Base-by-base conservation (phyloP, 2,888 invertebrate species). In the Pecten maximus region DNA sequence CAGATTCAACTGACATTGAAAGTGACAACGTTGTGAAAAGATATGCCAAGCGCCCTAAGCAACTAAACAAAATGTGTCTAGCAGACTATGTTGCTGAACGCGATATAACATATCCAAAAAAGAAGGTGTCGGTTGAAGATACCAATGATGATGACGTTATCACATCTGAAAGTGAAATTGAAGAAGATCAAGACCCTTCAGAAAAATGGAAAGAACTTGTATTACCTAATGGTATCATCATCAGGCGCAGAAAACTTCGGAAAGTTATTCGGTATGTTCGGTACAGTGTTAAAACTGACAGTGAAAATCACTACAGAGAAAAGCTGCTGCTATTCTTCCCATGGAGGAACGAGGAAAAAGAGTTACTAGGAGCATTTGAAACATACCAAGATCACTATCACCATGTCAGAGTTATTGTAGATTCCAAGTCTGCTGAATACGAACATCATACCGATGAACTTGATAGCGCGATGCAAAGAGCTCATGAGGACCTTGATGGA, bases 311-410 rank as follows among this genome's bases (percentile, higher is more conserved):
- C n/a, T n/a, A n/a, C n/a, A n/a, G n/a, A n/a, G 91, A 92, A 87
- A 92, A 90, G 90, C 87, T 91, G 4, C 74, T 92, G 19, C 48
- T 91, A 40, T 92, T 90, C 90, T 39, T 88, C n/a, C 92, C 92
- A 50, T 91, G 92, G 91, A 74, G 91, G 88, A 89, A 91, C 88
- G 91, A 92, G 88, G 48, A 44, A n/a, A 54, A 19, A 35, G 92
- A 92, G 88, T 86, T 92, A 48, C 86, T 92, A 48, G 10, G 35
- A 19, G 88, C 90, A 87, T 92, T 87, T 54, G 88, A 88, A 90
- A 91, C n/a, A n/a, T n/a, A n/a, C n/a, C n/a, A n/a, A n/a, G n/a
- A n/a, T n/a, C n/a, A n/a, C n/a, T n/a, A n/a, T 54, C n/a, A 88
- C 54, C n/a, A 88, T 28, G 39, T 48, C n/a, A 60, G 89, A 88